These are phyloP conservation scores for Coenonympha glycerion DNA, from an alignment of 2,888 invertebrate genomes.

Conservation along the genomic window DNA sequence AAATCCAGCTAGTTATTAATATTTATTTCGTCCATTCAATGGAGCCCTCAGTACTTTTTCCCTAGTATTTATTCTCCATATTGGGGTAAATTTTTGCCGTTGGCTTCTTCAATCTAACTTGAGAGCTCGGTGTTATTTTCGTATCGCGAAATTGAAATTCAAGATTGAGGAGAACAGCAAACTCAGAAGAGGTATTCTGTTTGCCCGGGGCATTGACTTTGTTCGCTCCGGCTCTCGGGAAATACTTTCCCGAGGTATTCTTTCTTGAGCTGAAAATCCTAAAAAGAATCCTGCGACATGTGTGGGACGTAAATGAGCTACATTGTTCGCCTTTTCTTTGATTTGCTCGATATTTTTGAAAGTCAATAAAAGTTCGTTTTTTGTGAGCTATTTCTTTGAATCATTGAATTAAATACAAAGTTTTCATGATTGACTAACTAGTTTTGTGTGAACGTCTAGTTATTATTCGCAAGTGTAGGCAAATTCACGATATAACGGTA, in stretches of 20 bases:
- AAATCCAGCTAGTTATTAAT: not conserved
- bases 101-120: slow-evolving; percentile 18
- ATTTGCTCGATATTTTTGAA: not conserved
- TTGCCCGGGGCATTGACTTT: slow-evolving; percentile 17
- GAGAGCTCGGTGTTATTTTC: slow-evolving; percentile 16
- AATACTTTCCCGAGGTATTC: slow-evolving; percentile 9
- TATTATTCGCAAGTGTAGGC: not conserved
- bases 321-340: slow-evolving; percentile 2
- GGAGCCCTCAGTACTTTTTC: not conserved
- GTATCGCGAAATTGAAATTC: slow-evolving; percentile 25
- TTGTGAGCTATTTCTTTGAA: not conserved
- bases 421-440: not conserved
- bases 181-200: slow-evolving; percentile 16
- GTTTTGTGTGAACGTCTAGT: not conserved
- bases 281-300: slow-evolving; percentile 8
- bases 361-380: not conserved
- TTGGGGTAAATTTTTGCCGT: slow-evolving; percentile 6
- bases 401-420: not conserved
- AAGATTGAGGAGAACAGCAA: slow-evolving; percentile 20
- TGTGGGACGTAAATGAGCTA: slow-evolving; percentile 5
- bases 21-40: not conserved
- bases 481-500: not conserved
- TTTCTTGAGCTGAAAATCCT: slow-evolving; percentile 8
- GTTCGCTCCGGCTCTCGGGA: slow-evolving; percentile 6
- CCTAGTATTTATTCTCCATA: slow-evolving; percentile 3